Base-by-base conservation (phyloP, 2,113 vertebrate genomes). In the Piprites chloris region DNA sequence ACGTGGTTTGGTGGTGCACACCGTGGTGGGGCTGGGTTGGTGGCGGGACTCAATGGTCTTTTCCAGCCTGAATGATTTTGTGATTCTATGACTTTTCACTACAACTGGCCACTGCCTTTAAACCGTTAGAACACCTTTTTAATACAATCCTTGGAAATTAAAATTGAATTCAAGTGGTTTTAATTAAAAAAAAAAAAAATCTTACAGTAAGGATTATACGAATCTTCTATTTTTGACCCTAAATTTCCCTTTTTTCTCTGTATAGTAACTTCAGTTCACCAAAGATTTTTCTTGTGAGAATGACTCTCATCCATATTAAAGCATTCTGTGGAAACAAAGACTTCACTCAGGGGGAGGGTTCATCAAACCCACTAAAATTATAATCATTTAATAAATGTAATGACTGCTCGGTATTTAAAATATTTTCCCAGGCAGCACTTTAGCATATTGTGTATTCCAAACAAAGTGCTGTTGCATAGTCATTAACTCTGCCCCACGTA, bases 341-440 rank as follows among this genome's bases (percentile, higher is more conserved):
- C 85, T 95, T 93, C 78, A 42, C 81, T 95, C 55, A 83, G 71
- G 75, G 63, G 67, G 75, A 93, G 87, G 85, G 89, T 85, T 91
- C 87, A 93, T 85, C 92, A 93, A 72, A 90, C 35, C 39, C 65
- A 77, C 91, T 91, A 87, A 96, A 96, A 94, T 95, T 75, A 93
- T 87, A 95, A 96, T 95, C 39, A 91, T 96, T 97, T 97, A 95
- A 92, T 95, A 92, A 72, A 89, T 87, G 66, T 91, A 95, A 91
- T 94, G 87, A 96, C 78, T 97, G 92, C 85, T 93, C 92, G 89
- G 72, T 89, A 95, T 95, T 95, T 97, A 90, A 96, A 95, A 91
- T 94, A 94, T 93, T 96, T 95, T 93, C 92, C 82, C 78, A 93
- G 78, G 92, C 95, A 95, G 93, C 56, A 80, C 67, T 87, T 88